Conservation (phyloP, 2,113 vertebrate species). For the Cynopterus brachyotis region DNA sequence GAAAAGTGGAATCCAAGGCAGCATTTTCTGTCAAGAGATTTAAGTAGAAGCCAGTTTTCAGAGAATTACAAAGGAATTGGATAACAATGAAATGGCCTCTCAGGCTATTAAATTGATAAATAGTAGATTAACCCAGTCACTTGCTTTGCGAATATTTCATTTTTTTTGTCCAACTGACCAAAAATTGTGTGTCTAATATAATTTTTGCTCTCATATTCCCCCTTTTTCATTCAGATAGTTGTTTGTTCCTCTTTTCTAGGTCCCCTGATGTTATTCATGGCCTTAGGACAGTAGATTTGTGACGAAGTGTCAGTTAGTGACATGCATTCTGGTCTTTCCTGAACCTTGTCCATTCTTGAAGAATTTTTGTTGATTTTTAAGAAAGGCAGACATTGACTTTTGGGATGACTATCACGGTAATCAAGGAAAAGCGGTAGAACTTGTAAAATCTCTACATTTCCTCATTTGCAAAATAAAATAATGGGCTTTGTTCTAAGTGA, state of each 20-base stretch:
- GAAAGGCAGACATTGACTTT: not conserved
- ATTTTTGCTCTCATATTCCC: not conserved
- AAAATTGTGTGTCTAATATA: not conserved
- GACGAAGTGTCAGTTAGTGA: not conserved
- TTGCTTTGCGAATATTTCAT: not conserved
- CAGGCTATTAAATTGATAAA: not conserved
- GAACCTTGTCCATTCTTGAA: not conserved
- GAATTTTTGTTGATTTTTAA: constrained; percentile 8
- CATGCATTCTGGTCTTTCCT: not conserved
- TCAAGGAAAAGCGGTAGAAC: not conserved
- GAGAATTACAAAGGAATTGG: not conserved
- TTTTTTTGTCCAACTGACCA: not conserved
- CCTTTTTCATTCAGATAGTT: not conserved
- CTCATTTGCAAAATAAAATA: not conserved
- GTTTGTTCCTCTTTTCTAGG: not conserved
- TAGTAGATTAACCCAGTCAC: not conserved
- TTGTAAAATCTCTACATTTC: not conserved
- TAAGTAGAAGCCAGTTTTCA: not conserved
- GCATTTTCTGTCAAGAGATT: not conserved
- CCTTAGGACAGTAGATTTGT: not conserved
- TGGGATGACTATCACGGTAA: not conserved
- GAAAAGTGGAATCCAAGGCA: not conserved
- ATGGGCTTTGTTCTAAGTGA: not conserved
- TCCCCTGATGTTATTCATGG: not conserved
- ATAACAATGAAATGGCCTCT: not conserved